Conservation (phyloP, 2,113 vertebrate genomes). For the Cheilinus undulatus region DNA sequence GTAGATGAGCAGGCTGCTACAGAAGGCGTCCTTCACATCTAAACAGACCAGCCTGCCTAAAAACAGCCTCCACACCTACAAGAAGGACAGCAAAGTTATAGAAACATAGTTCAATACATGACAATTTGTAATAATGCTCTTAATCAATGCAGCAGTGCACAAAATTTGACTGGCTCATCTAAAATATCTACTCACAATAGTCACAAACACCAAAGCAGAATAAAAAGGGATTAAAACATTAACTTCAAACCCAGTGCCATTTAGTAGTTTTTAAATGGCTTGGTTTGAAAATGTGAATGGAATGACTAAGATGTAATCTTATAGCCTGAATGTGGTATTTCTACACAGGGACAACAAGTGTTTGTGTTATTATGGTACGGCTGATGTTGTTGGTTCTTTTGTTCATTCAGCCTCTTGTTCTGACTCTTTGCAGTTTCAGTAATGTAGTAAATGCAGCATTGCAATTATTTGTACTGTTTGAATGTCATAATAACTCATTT, state of each 20-base stretch:
- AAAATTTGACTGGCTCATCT: not conserved
- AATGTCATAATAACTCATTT: too few species aligned
- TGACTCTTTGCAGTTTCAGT: not conserved
- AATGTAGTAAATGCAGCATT: too few species aligned
- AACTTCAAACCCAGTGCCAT: too few species aligned
- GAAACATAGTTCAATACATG: not conserved
- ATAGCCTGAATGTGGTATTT: not conserved
- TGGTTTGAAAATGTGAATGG: not conserved
- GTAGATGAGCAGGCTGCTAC: constrained; percentile 85
- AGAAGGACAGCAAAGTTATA: not conserved
- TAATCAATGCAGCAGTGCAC: not conserved
- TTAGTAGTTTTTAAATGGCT: too few species aligned
- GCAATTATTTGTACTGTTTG: too few species aligned
- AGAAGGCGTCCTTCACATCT: constrained; percentile 86
- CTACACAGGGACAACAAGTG: not conserved
- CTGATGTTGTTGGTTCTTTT: not conserved
- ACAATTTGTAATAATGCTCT: not conserved
- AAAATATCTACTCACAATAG: not conserved
- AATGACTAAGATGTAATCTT: not conserved
- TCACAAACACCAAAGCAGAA: too few species aligned
- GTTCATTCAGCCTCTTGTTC: not conserved
- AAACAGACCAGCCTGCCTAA: constrained; percentile 81
- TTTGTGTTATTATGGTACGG: not conserved
- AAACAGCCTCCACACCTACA: constrained; percentile 81
- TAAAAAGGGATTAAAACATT: too few species aligned